These are phyloP conservation scores for Ptychodera flava DNA, from an alignment of 35 echinoderm and acorn worm genomes.

Conservation along the genomic window DNA sequence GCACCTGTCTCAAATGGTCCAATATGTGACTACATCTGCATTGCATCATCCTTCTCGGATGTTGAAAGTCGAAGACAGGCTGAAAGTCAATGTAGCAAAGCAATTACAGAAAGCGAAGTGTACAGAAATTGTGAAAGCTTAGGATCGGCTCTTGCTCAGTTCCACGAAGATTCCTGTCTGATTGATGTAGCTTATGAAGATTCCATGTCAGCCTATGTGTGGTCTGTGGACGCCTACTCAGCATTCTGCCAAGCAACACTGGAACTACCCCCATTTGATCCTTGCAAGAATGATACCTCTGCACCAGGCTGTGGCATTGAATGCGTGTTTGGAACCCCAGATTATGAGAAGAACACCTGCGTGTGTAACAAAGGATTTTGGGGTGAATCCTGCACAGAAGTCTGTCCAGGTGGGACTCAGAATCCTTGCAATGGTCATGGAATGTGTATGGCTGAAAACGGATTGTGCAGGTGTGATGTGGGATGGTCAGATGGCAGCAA, in stretches of 20 bases:
- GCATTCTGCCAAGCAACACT: conserved; percentile 51
- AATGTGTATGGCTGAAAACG: conserved; percentile 49
- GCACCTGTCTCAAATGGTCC: conserved; percentile 22
- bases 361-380: conserved; percentile 61
- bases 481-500: conserved; percentile 67
- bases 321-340: conserved; percentile 54
- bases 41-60: conserved; percentile 15
- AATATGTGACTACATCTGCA: not conserved
- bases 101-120: conserved; percentile 38
- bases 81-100: conserved; percentile 22
- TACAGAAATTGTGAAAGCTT: conserved; percentile 36
- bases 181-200: conserved; percentile 28
- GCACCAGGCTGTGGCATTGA: conserved; percentile 52
- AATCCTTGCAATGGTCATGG: conserved; percentile 65
- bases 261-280: conserved; percentile 21
- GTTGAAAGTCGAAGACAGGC: conserved; percentile 27
- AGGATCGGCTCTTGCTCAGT: conserved; percentile 34
- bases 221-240: conserved; percentile 32
- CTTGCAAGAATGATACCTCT: not conserved
- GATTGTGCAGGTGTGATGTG: conserved; percentile 62
- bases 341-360: conserved; percentile 35
- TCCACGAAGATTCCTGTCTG: conserved; percentile 61
- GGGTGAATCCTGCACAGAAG: conserved; percentile 42
- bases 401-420: conserved; percentile 57
- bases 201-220: conserved; percentile 3